Conservation (phyloP, 2,888 invertebrate species). For the Cataglyphis cursor region DNA sequence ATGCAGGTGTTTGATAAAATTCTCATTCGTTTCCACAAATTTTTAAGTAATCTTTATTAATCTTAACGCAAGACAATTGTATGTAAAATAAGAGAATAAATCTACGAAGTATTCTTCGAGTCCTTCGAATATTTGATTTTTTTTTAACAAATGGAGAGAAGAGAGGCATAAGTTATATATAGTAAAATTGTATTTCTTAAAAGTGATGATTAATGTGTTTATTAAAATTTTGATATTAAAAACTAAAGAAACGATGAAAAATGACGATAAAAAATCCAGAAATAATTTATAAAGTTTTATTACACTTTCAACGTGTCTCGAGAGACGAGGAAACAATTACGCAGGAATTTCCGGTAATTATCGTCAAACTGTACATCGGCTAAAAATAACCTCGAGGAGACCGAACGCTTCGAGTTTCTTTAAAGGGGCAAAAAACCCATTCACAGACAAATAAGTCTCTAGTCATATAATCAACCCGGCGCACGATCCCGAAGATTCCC, state of each 20-base stretch:
- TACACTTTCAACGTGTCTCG: conserved; percentile 2
- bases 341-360: conserved; percentile 38
- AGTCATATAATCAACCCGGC: conserved; percentile 13
- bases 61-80: background rate
- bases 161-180: background rate
- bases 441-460: conserved; percentile 43
- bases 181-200: background rate
- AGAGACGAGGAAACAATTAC: conserved; percentile 38
- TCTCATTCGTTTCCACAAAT: background rate
- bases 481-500: conserved; percentile 16
- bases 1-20: background rate
- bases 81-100: background rate
- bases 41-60: background rate
- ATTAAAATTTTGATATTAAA: background rate
- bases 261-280: background rate
- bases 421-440: conserved; percentile 17
- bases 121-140: background rate
- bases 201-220: background rate
- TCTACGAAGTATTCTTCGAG: background rate
- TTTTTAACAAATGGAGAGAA: background rate
- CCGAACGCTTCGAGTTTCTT: conserved; percentile 10
- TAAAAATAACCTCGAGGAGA: conserved; percentile 32
- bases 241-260: background rate
- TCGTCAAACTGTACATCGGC: background rate
- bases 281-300: background rate